A percentile compares a stretch with the other conserved stretches of the same genome.
Evolutionary conservation across 2,888 invertebrate species (phyloP).

Genomic region (Watsonalla binaria): DNA sequence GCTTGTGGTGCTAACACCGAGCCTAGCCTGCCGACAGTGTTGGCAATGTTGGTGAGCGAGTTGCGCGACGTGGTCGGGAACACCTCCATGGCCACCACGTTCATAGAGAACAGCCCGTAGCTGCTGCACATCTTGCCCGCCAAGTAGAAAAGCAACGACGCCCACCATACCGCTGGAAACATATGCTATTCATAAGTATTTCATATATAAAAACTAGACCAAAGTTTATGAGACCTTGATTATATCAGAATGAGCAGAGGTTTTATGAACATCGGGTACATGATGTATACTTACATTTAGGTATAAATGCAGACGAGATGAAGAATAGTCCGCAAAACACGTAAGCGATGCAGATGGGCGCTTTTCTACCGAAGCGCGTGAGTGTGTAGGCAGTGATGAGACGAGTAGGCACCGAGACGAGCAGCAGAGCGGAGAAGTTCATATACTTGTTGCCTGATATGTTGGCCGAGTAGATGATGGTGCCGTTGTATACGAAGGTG

Average conservation of each 20-base stretch:
- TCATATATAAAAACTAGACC: too few species aligned
- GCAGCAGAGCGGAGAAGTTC: slow-evolving; percentile 83
- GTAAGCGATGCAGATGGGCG: slow-evolving; percentile 64
- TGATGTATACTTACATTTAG: slow-evolving; percentile 55
- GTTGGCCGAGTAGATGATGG: slow-evolving; percentile 86
- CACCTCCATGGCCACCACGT: slow-evolving; percentile 83
- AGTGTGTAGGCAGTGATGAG: slow-evolving; percentile 74
- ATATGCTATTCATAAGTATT: background rate
- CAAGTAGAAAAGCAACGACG: slow-evolving; percentile 74
- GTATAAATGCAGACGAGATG: slow-evolving; percentile 75
- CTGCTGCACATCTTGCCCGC: slow-evolving; percentile 83
- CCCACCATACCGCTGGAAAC: slow-evolving; percentile 57
- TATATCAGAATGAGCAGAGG: too few species aligned
- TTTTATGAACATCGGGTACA: too few species aligned
- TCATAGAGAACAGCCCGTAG: slow-evolving; percentile 81
- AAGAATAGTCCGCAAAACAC: slow-evolving; percentile 72
- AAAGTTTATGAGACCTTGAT: too few species aligned
- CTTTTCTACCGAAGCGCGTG: slow-evolving; percentile 79
- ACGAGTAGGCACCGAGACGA: slow-evolving; percentile 82
- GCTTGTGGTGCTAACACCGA: slow-evolving; percentile 83
- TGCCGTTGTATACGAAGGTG: slow-evolving; percentile 86
- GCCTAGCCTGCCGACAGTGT: slow-evolving; percentile 81
- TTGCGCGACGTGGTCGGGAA: slow-evolving; percentile 84
- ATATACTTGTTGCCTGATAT: slow-evolving; percentile 86
- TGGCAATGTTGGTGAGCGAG: slow-evolving; percentile 81